Conservation (phyloP, 2,797 vertebrate genomes). For the Calcarius lapponicus region DNA sequence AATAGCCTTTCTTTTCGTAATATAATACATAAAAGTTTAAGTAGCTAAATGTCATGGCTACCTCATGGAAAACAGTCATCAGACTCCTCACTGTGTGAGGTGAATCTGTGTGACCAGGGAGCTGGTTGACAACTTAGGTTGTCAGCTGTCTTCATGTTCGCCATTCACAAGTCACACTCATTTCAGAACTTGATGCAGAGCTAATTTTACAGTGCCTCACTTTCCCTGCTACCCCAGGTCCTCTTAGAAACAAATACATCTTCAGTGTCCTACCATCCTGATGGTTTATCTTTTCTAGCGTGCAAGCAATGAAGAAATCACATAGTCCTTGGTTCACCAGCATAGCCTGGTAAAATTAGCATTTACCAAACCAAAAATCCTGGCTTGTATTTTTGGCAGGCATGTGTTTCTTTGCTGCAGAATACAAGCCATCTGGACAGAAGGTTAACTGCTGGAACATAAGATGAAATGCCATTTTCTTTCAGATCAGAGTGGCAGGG, state of each 20-base stretch:
- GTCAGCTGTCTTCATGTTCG: not conserved
- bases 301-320: not conserved
- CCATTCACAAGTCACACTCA: not conserved
- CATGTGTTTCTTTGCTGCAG: not conserved
- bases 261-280: not conserved
- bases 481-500: not conserved
- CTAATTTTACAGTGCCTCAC: not conserved
- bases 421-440: not conserved
- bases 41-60: not conserved
- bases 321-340: not conserved
- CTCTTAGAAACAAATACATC: not conserved
- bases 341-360: not conserved
- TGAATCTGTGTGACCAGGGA: not conserved
- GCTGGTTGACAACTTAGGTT: rapidly evolving
- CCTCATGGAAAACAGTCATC: not conserved
- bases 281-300: not conserved
- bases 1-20: not conserved
- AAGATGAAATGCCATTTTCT: not conserved
- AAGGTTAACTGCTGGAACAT: not conserved
- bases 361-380: not conserved
- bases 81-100: not conserved
- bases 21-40: not conserved
- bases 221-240: not conserved
- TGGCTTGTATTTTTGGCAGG: not conserved
- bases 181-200: not conserved